phyloP scores from a whole-genome alignment of 2,888 invertebrate species.

The Odiellus spinosus region DNA sequence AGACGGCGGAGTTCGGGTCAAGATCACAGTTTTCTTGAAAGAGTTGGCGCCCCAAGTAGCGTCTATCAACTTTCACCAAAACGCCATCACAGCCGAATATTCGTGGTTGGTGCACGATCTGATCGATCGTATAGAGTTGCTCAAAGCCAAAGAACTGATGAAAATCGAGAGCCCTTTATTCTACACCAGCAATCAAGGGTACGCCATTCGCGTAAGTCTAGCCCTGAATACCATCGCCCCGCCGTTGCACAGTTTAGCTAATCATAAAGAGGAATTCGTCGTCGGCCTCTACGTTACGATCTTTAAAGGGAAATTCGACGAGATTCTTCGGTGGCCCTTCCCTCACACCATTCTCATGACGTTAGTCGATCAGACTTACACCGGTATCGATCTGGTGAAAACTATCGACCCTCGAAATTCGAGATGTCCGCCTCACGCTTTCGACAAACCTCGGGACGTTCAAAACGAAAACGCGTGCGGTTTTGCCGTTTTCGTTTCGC shows the following conservation, averaged over 20 bases:
- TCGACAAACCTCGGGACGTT: constrained; percentile 4
- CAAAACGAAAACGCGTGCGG: constrained; percentile 14
- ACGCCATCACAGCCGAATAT: constrained; percentile 7
- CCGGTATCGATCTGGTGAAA: constrained; percentile 1
- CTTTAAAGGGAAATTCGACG: constrained; percentile 7
- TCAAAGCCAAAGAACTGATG: constrained; percentile 6
- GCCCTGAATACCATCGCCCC: constrained; percentile 4
- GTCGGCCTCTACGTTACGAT: constrained; percentile 10
- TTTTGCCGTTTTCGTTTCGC: constrained; percentile 6
- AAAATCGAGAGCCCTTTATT: constrained; percentile 11
- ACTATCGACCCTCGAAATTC: constrained; percentile 6
- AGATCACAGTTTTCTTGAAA: constrained; percentile 8
- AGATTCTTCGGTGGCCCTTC: constrained; percentile 12
- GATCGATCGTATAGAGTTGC: neutral
- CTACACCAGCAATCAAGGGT: constrained; percentile 13
- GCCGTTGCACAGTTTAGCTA: constrained; percentile 1
- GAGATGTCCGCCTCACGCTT: constrained; percentile 12
- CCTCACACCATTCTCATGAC: constrained; percentile 3
- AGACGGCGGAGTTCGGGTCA: constrained; percentile 3
- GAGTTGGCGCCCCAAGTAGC: constrained; percentile 7
- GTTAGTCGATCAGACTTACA: constrained; percentile 1
- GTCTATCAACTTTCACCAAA: neutral
- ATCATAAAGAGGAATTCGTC: constrained; percentile 3
- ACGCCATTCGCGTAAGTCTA: constrained; percentile 9
- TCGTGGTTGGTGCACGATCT: constrained; percentile 10